Evolutionary conservation across 2,888 invertebrate species (phyloP).

Genomic region (Andricus quercusramuli): DNA sequence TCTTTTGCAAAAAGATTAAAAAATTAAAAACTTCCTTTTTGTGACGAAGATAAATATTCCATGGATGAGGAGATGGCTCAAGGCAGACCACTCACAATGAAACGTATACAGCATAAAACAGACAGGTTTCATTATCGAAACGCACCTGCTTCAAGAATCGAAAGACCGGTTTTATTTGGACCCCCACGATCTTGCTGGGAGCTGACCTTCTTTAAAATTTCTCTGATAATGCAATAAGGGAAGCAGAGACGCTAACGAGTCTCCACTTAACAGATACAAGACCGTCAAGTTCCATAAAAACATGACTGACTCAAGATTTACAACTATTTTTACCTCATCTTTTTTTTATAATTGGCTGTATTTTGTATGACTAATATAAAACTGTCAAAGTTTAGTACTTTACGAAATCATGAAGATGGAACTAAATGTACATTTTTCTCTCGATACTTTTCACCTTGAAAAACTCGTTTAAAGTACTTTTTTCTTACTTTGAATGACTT

Average conservation of each 20-base stretch:
- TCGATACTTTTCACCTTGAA: not conserved
- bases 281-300: not conserved
- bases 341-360: not conserved
- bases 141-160: constrained; percentile 22
- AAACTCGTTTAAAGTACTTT: not conserved
- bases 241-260: not conserved
- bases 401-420: not conserved
- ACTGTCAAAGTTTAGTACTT: not conserved
- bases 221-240: constrained; percentile 11
- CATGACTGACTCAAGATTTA: not conserved
- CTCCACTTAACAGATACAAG: not conserved
- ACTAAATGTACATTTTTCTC: not conserved
- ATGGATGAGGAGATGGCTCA: constrained; percentile 17
- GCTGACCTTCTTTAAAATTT: constrained; percentile 21
- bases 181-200: constrained; percentile 8
- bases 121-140: constrained; percentile 25
- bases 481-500: not conserved
- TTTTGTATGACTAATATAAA: not conserved
- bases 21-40: not conserved
- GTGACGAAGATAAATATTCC: not conserved
- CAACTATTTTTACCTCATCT: not conserved
- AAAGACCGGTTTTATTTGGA: constrained; percentile 36
- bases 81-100: constrained; percentile 31
- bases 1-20: not conserved
- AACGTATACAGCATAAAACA: constrained; percentile 7